These are phyloP conservation scores for Tetanocera ferruginea DNA, from an alignment of 2,888 invertebrate species.

Conservation along the genomic window DNA sequence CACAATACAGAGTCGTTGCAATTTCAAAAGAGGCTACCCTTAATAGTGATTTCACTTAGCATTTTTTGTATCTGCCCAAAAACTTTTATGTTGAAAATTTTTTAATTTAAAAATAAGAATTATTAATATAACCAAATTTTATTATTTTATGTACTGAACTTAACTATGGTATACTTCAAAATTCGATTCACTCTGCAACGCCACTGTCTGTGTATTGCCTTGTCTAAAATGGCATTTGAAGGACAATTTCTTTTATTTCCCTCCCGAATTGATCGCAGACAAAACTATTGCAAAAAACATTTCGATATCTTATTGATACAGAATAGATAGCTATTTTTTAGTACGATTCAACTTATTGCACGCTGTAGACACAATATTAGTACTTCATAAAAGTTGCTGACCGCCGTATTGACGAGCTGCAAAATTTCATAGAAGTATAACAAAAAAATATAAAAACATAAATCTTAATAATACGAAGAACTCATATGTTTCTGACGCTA, in stretches of 20 bases:
- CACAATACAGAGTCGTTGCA: too few relatives aligned
- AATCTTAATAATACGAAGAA: not conserved
- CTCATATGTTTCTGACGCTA: not conserved
- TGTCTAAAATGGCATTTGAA: conserved; percentile 51
- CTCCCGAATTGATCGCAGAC: not conserved
- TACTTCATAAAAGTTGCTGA: conserved; percentile 1
- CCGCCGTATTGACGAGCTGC: not conserved
- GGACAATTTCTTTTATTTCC: conserved; percentile 45
- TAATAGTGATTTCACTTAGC: too few relatives aligned
- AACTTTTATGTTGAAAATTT: too few relatives aligned
- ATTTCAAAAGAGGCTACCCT: too few relatives aligned
- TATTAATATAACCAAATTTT: too few relatives aligned
- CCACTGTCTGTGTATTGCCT: not conserved
- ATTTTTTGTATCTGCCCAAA: too few relatives aligned
- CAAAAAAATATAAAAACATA: not conserved
- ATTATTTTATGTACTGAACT: too few relatives aligned
- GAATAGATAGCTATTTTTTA: conserved; percentile 46
- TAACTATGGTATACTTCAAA: too few relatives aligned
- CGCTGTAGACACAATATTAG: conserved; percentile 39
- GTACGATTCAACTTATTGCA: conserved; percentile 63
- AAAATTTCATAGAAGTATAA: not conserved
- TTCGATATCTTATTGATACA: conserved; percentile 7
- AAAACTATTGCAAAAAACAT: conserved; percentile 1
- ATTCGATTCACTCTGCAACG: not conserved
- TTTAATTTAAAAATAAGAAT: too few relatives aligned